Percentiles rank a stretch among this genome's conserved stretches.
phyloP scores from a whole-genome alignment of 2,797 vertebrate genomes.

The Sebastes glaucus region DNA sequence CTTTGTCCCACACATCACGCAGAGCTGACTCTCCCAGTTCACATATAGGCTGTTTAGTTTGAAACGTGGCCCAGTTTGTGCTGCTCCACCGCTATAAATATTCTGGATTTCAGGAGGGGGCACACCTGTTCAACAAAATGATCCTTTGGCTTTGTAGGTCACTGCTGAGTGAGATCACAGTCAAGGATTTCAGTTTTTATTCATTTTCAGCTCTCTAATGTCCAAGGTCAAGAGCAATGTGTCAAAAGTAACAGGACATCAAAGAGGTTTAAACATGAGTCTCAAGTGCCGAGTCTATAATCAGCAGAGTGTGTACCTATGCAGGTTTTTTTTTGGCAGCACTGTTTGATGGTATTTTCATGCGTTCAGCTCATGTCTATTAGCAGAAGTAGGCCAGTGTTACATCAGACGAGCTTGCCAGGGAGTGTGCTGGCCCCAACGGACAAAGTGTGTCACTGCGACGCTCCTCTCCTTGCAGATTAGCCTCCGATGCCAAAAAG shows the following conservation, averaged over 20 bases:
- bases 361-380: not conserved
- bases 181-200: not conserved
- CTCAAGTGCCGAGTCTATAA: not conserved
- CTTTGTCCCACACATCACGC: constrained; percentile 50
- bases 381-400: constrained; percentile 74
- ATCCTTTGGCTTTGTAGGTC: not conserved
- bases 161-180: not conserved
- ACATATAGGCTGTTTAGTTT: not conserved
- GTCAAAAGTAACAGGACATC: not conserved
- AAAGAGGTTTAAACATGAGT: not conserved
- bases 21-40: constrained; percentile 18
- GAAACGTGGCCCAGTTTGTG: not conserved
- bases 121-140: constrained; percentile 15
- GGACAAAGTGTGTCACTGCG: constrained; percentile 69
- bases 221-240: not conserved
- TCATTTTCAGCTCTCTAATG: not conserved
- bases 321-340: not conserved
- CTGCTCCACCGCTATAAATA: constrained; percentile 24
- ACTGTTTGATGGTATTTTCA: constrained; percentile 1
- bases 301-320: not conserved
- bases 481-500: constrained; percentile 22
- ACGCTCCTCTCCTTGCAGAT: constrained; percentile 37
- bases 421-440: constrained; percentile 37
- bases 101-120: not conserved
- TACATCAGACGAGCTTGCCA: constrained; percentile 70